Base-by-base conservation (phyloP, 2,113 vertebrate genomes). In the Equus przewalskii region DNA sequence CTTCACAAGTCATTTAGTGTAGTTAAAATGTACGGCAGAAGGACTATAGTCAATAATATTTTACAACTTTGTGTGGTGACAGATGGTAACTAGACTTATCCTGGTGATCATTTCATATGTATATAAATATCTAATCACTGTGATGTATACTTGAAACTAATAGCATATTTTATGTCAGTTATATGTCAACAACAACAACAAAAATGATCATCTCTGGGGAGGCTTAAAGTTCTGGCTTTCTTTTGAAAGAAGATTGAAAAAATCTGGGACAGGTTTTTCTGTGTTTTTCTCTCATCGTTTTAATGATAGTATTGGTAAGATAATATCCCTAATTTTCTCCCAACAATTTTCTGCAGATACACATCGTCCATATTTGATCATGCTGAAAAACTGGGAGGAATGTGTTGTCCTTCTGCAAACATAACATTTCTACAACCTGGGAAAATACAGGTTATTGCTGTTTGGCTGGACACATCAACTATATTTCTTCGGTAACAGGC, bases 301-400 rank as follows among this genome's bases (percentile, higher is more conserved):
- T 85, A 95, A 95, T 65, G 11, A 54, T 6, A 80, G 30, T 36
- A 26, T 85, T 65, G 90, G 58, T 73, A 83, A 93, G 19, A 85
- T 51, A 36, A 81, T 46, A 64, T 26, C 21, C 13, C 24, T 36
- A 41, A 76, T 96, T 78, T 92, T 88, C 64, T 86, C 88, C 73
- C 46, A 46, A 85, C 3, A 69, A 58, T 65, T 88, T 94, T 82
- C 69, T 85, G 18, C 62, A 70, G 33, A 22, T 81, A 44, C 51
- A 94, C 26, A 76, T 78, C 3, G 0, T 64, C 70, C 22, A 24
- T 70, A 22, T 80, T 80, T 88, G 84, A 69, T 80, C 65, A 21
- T 46, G 30, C 58, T 64, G 49, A 87, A 90, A 84, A 90, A 92
- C 62, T 56, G 33, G 76, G 75, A 91, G 36, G 33, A 84, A 69